Conservation (phyloP, 2,113 vertebrate genomes). For the Dinomys branickii region DNA sequence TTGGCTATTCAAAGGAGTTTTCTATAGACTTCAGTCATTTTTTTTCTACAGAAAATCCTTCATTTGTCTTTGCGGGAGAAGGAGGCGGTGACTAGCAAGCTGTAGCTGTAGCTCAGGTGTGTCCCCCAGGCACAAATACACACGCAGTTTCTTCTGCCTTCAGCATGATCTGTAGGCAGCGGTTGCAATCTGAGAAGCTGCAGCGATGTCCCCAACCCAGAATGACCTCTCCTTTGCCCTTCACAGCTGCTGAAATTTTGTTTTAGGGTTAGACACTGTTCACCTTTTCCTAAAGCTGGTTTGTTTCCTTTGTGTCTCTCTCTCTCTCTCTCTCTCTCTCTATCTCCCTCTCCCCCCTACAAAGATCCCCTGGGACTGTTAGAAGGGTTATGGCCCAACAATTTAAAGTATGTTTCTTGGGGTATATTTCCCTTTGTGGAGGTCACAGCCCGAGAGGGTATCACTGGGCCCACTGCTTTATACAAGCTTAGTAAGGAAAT, state of each 20-base stretch:
- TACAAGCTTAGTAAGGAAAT: not conserved
- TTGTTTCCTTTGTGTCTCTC: not conserved
- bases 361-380: not conserved
- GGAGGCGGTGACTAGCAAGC: not conserved
- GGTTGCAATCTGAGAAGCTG: not conserved
- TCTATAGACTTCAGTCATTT: not conserved
- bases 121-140: not conserved
- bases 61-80: conserved; percentile 25
- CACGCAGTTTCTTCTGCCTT: not conserved
- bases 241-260: not conserved
- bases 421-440: not conserved
- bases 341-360: not conserved
- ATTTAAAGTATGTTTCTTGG: not conserved
- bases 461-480: not conserved
- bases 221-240: not conserved
- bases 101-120: not conserved
- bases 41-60: conserved; percentile 7
- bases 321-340: not conserved
- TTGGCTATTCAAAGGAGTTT: conserved; percentile 30
- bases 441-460: not conserved
- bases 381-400: not conserved
- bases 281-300: not conserved
- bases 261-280: not conserved
- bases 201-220: not conserved
- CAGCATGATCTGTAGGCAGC: not conserved